Percentiles rank a stretch among this genome's conserved stretches.
Conservation (phyloP, 2,888 invertebrate genomes). For the Agonopterix arenella region DNA sequence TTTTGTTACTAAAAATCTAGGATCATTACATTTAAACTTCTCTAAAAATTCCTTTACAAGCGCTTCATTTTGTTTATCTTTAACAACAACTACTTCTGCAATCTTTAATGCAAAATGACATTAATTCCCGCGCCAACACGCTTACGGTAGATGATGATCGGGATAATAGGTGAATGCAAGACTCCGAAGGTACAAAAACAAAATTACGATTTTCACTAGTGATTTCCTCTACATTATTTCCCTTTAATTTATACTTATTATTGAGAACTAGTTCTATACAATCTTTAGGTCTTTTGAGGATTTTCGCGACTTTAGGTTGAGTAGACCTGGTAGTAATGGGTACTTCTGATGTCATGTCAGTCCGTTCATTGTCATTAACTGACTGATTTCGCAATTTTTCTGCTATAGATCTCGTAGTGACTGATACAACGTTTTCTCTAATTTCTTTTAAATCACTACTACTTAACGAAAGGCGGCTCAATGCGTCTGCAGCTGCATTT, state of each 20-base stretch:
- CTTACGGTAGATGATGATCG: neutral
- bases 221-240: neutral
- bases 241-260: neutral
- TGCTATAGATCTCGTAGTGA: too few relatives aligned
- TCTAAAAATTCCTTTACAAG: constrained; percentile 7
- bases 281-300: too few relatives aligned
- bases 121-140: constrained; percentile 7
- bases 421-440: too few relatives aligned
- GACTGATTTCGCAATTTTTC: constrained; percentile 1
- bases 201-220: neutral
- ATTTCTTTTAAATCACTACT: too few relatives aligned
- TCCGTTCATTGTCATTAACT: neutral
- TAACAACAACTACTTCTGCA: constrained; percentile 5
- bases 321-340: too few relatives aligned
- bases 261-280: too few relatives aligned
- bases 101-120: constrained; percentile 7
- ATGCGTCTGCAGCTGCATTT: constrained; percentile 11
- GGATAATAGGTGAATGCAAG: neutral
- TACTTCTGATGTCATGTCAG: too few relatives aligned
- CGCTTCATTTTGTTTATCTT: constrained; percentile 7
- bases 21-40: constrained; percentile 1
- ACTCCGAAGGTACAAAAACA: neutral
- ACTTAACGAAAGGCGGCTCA: constrained; percentile 8
- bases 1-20: too few relatives aligned
- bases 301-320: too few relatives aligned